Evolutionary conservation across 2,113 vertebrate genomes (phyloP), one percentile per base, ranked within the genome.

Genomic region (Dasyprocta punctata): DNA sequence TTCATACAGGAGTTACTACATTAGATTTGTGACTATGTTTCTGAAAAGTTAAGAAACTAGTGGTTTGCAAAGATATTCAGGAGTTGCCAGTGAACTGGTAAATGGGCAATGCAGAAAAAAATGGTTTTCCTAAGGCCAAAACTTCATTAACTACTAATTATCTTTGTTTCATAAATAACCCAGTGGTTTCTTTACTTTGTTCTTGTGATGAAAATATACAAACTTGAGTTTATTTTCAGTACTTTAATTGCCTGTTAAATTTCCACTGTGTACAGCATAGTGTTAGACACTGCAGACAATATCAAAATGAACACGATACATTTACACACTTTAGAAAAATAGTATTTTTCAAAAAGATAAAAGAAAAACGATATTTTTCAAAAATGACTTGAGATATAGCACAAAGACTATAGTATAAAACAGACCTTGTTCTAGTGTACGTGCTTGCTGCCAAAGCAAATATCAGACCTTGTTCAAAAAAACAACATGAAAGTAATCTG

Each of bases 321-420:
- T 11, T 52, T 54, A 0, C 22, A 54, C 5, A 44, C 11, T 19
- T 65, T 38, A 58, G 33, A 8, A 92, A 93, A 96, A 86, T 69
- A 12, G 56, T 85, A 67, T 22, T 67, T 95, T 88, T 49, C 44
- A 44, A 73, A 95, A 92, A 28, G 4, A n/a, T n/a, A n/a, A n/a
- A n/a, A 58, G 33, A 8, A 92, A 93, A 96, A 86, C 63, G 9
- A 61, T 85, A 67, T 22, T 67, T 95, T 88, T 49, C 44, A 44
- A 73, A 95, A 92, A 28, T 3, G 28, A 77, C 90, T 69, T 52
- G 61, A 60, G 49, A 47, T 5, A 47, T 28, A 80, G 13, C 28
- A 11, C 12, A 94, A 77, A 89, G 17, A 95, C 1, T 67, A 41
- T 52, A 78, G 3, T 52, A 24, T 54, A 52, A 87, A 78, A 58